phyloP scores from a whole-genome alignment of 2,113 vertebrate species.

The Ammospiza caudacuta region DNA sequence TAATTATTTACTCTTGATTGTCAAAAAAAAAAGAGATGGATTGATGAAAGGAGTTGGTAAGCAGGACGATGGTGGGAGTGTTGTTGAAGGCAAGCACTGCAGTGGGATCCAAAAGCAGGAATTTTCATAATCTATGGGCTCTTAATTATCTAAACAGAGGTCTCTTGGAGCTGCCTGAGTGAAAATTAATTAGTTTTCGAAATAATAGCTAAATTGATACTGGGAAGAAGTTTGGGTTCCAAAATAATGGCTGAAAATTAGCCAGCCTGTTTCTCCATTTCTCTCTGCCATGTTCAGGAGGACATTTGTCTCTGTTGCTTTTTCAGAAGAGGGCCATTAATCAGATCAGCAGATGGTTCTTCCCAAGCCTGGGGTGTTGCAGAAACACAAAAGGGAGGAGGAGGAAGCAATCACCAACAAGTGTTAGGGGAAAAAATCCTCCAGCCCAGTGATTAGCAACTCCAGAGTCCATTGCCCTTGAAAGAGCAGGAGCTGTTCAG shows the following conservation, averaged over 20 bases:
- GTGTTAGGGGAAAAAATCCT: not conserved
- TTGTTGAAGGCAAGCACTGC: conserved; percentile 50
- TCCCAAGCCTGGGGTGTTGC: conserved; percentile 25
- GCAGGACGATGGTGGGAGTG: not conserved
- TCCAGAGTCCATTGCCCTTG: not conserved
- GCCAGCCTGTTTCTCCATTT: conserved; percentile 65
- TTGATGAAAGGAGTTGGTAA: conserved; percentile 58
- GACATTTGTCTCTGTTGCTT: conserved; percentile 72
- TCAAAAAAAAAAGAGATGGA: conserved; percentile 66
- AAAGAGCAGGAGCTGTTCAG: not conserved
- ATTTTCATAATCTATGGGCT: conserved; percentile 69
- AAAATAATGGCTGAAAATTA: conserved; percentile 75
- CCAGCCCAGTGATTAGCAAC: not conserved
- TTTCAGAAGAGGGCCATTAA: conserved; percentile 67
- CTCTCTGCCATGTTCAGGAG: conserved; percentile 48
- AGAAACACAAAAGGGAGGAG: conserved; percentile 39
- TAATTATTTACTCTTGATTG: conserved; percentile 80
- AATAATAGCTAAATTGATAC: conserved; percentile 78
- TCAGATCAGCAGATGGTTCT: conserved; percentile 73
- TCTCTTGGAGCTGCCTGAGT: conserved; percentile 70
- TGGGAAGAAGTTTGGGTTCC: conserved; percentile 54
- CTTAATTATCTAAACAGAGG: conserved; percentile 78
- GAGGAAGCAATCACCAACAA: not conserved
- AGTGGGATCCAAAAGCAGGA: conserved; percentile 63
- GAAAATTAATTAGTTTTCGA: conserved; percentile 80